These are phyloP conservation scores for Megathymus violae DNA, from an alignment of 1,140 invertebrate genomes.

Conservation along the genomic window DNA sequence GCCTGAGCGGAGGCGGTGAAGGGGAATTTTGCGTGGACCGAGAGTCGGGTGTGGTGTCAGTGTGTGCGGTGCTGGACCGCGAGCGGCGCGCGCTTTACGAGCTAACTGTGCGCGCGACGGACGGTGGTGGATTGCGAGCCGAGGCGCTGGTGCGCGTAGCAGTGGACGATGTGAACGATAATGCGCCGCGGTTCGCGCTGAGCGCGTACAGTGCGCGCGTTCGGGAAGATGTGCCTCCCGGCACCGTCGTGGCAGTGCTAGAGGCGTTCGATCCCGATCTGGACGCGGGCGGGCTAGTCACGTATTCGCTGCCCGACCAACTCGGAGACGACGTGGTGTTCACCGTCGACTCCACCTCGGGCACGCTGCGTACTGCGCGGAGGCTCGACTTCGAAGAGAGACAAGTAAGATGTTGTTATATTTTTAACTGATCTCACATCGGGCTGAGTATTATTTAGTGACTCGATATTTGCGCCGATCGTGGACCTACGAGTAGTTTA, in stretches of 20 bases:
- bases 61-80: slow-evolving; percentile 91
- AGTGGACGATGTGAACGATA: slow-evolving; percentile 96
- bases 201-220: slow-evolving; percentile 91
- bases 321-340: slow-evolving; percentile 87
- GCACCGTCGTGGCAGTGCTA: slow-evolving; percentile 92
- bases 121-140: slow-evolving; percentile 89
- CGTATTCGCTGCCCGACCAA: slow-evolving; percentile 89
- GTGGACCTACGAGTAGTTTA: too few relatives aligned
- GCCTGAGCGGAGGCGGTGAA: slow-evolving; percentile 90
- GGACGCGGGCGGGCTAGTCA: slow-evolving; percentile 90
- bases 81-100: slow-evolving; percentile 93
- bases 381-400: slow-evolving; percentile 94
- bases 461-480: too few relatives aligned
- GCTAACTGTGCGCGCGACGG: slow-evolving; percentile 91
- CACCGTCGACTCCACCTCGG: slow-evolving; percentile 91
- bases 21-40: slow-evolving; percentile 93
- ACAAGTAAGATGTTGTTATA: slow-evolving; percentile 80
- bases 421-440: too few relatives aligned
- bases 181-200: slow-evolving; percentile 92
- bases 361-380: slow-evolving; percentile 90
- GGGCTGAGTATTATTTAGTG: too few relatives aligned
- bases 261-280: slow-evolving; percentile 95
- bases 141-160: slow-evolving; percentile 91
- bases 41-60: slow-evolving; percentile 89
- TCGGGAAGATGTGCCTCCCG: slow-evolving; percentile 95